Base-by-base conservation (phyloP, 2,797 vertebrate genomes). In the Chelon labrosus region DNA sequence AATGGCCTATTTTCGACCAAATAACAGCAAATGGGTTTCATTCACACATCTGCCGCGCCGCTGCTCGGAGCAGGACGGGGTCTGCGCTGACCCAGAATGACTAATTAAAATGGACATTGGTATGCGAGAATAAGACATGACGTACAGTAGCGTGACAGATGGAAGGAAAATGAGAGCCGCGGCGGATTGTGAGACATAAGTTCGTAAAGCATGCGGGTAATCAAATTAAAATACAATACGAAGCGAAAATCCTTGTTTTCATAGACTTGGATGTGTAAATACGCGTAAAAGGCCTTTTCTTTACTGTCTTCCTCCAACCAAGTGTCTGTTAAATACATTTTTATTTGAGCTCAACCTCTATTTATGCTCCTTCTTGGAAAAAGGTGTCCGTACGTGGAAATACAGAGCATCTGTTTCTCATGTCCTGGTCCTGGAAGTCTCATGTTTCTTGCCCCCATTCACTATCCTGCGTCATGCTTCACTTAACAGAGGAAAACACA, bases 81-180 rank as follows among this genome's bases (percentile, higher is more conserved):
- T 85, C 85, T 65, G 50, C 42, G 7, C 73, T 89, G 89, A 92
- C 91, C 89, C 81, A 83, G 88, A 91, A 87, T 86, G 65, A 82
- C 89, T 89, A 80, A 93, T 92, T 92, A 90, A 92, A 93, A 89
- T 66, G 83, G 90, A 90, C 91, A 92, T 74, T 82, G 83, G 77
- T 85, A 76, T 70, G 81, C 82, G 87, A 89, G 85, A 91, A 91
- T 91, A 84, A 83, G 83, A 89, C 75, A 67, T 73, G 80, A 88
- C 84, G 82, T 74, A 77, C 70, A 84, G 75, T 78, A 59, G 58
- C 17, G 2, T 52, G 84, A 89, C 83, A 83, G 87, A 82, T 86
- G 77, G 87, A 84, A 89, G 80, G 64, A 82, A 87, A 90, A 84
- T 82, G 55, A 80, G 80, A 69, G 41, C 47, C 59, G 41, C 19